Percentiles rank a stretch among this genome's conserved stretches.
These are phyloP conservation scores for Lepidotrigona ventralis DNA, from an alignment of 1,140 invertebrate species.

Conservation along the genomic window DNA sequence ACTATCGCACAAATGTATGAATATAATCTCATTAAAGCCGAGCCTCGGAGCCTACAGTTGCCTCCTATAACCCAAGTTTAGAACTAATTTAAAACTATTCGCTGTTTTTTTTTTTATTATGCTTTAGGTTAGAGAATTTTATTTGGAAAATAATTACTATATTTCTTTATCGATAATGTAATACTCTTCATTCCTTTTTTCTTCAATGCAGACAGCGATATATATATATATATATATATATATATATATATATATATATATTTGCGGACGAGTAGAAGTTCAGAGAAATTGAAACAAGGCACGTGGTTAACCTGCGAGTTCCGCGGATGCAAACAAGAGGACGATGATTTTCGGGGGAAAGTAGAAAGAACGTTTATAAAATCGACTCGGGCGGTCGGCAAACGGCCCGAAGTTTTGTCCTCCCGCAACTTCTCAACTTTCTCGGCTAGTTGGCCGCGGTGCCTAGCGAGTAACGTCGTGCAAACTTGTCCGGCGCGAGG, in stretches of 20 bases:
- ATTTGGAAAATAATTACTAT: neutral
- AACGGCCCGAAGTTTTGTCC: slow-evolving; percentile 61
- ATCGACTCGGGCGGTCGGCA: slow-evolving; percentile 49
- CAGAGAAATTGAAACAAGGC: slow-evolving; percentile 38
- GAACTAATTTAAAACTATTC: neutral
- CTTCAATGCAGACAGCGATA: neutral
- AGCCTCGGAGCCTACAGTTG: neutral
- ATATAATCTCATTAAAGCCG: slow-evolving; percentile 46
- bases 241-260: no score
- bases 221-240: no score
- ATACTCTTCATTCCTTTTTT: neutral
- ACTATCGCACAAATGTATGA: slow-evolving; percentile 46
- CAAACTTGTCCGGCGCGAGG: slow-evolving; percentile 50
- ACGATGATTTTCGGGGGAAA: slow-evolving; percentile 53
- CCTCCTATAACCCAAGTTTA: neutral
- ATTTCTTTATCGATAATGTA: neutral
- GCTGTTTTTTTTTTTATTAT: neutral
- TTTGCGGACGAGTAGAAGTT: neutral
- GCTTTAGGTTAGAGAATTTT: no score
- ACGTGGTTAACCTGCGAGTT: slow-evolving; percentile 29
- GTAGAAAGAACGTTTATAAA: slow-evolving; percentile 63
- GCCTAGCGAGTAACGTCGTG: slow-evolving; percentile 53
- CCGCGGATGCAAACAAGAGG: slow-evolving; percentile 28
- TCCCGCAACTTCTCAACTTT: slow-evolving; percentile 59
- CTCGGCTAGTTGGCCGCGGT: slow-evolving; percentile 46